Evolutionary conservation across 2,113 vertebrate genomes (phyloP), one percentile per base, ranked within the genome.

Genomic region (Struthio camelus): DNA sequence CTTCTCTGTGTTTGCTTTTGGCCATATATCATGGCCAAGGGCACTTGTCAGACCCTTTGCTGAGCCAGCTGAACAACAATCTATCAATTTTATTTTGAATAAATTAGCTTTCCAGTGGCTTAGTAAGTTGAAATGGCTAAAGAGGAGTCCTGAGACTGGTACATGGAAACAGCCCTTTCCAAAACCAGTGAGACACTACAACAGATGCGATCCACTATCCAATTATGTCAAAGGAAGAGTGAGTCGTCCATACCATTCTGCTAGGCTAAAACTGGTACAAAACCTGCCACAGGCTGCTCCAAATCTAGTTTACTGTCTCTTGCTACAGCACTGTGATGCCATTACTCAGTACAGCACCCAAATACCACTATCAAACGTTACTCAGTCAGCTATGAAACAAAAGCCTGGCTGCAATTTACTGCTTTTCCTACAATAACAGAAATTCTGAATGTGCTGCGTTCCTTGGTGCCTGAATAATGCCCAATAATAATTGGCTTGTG

Each of bases 11-110:
- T 54, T 86, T 83, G 70, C 73, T 81, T 84, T 51, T 92, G 72
- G 14, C 24, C 25, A 9, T 80, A 51, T 53, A 72, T 87, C 61
- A 73, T 2, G 24, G 53, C 46, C 94, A 72, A 92, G 87, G 69
- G 84, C 73, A 87, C 32, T 85, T 79, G 77, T 80, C 77, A 91
- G 54, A 56, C 9, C 38, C 53, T 86, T 62, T 76, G 65, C 36
- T 30, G 70, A 28, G 48, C n/a, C 50, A 53, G n/a, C 23, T 67
- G 51, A 84, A 28, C 61, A 89, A 79, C 30, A 50, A 72, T 59
- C 86, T 81, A 86, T 93, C 87, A 92, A 89, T 80, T 90, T 80
- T 15, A 80, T 76, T 59, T 34, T 72, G 24, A 91, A 89, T 42
- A 2, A 87, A 90, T 80, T 88, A 86, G 85, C 76, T 86, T 80